These are phyloP conservation scores for Corythornis vintsioides DNA, from an alignment of 2,113 vertebrate species.

Conservation along the genomic window DNA sequence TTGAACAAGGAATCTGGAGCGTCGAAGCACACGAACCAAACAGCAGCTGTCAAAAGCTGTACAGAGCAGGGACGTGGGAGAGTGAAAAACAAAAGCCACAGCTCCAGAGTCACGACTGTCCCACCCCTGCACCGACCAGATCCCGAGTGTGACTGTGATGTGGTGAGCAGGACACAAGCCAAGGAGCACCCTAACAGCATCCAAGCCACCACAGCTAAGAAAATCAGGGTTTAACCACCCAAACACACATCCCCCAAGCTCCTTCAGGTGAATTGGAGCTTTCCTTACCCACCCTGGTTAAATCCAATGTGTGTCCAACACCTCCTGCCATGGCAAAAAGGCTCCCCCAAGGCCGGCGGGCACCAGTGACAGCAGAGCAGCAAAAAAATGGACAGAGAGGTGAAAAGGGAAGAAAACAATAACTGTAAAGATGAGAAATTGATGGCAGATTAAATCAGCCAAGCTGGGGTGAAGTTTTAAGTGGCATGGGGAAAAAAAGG, in stretches of 20 bases:
- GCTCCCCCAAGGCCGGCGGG: neutral
- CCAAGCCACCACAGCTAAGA: neutral
- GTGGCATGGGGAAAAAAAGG: constrained; percentile 40
- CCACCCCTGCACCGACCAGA: neutral
- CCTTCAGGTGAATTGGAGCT: neutral
- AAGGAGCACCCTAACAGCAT: rapidly evolving
- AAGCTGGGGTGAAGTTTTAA: constrained; percentile 52
- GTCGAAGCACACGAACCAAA: neutral
- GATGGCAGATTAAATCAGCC: constrained; percentile 55
- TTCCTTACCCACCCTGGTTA: neutral
- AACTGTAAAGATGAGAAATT: constrained; percentile 13
- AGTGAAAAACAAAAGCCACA: neutral
- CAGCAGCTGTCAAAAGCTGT: constrained; percentile 8
- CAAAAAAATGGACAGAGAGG: neutral
- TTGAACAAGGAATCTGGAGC: neutral
- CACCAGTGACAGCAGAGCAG: neutral
- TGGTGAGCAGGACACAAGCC: rapidly evolving
- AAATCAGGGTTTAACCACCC: neutral
- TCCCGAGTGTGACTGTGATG: neutral
- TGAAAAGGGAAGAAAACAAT: neutral
- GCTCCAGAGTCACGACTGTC: neutral
- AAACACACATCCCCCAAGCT: neutral
- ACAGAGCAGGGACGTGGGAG: neutral
- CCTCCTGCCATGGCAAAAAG: rapidly evolving
- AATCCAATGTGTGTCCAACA: neutral